phyloP scores from a whole-genome alignment of 2,888 invertebrate species.

The Monoplex corrugatus region DNA sequence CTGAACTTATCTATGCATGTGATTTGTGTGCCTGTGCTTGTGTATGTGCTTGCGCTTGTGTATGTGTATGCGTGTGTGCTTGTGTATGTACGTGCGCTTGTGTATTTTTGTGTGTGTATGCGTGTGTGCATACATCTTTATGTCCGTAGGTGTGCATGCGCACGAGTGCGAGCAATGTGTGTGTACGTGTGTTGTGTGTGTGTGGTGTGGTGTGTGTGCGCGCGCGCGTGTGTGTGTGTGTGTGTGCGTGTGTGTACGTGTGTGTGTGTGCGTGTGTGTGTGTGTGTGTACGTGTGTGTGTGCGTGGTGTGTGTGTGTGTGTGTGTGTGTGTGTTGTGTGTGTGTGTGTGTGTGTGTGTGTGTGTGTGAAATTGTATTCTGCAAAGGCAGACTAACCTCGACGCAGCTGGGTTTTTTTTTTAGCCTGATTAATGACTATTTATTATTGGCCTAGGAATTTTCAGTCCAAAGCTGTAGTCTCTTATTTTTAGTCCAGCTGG shows the following conservation, averaged over 20 bases:
- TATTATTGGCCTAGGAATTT: no score
- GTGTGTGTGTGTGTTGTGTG: no score
- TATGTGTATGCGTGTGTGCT: not conserved
- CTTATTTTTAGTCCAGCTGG: no score
- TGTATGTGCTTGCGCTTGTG: not conserved
- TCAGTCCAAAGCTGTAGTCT: no score
- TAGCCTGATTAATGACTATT: no score
- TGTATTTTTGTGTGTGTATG: not conserved
- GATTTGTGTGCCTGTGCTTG: not conserved
- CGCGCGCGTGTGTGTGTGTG: conserved; percentile 8
- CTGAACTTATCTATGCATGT: not conserved
- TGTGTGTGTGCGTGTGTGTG: conserved; percentile 9
- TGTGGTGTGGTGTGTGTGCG: not conserved
- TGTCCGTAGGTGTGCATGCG: not conserved
- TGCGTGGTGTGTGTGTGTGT: no score
- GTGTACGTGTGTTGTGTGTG: conserved; percentile 20
- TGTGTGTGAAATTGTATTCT: no score
- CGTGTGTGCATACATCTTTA: not conserved
- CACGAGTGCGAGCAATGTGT: not conserved
- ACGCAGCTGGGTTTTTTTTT: no score
- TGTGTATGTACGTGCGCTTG: not conserved
- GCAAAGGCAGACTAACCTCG: no score
- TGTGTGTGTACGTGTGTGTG: no score
- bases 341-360: no score
- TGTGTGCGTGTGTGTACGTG: conserved; percentile 16